Conservation (phyloP, 2,888 invertebrate species). For the Diaprepes abbreviatus region DNA sequence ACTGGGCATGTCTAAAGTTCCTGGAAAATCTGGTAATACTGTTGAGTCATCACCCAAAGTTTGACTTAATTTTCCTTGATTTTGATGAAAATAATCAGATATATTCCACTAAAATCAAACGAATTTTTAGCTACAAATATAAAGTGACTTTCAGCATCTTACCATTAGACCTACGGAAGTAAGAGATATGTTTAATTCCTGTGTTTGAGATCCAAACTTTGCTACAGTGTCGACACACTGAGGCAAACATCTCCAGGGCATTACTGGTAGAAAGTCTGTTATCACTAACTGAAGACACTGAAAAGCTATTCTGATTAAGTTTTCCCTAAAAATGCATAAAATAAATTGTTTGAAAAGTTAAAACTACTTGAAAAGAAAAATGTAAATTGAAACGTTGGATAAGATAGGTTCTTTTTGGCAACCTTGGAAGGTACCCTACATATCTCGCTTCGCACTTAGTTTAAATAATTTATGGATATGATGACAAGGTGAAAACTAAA, state of each 20-base stretch:
- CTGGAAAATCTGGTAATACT: constrained; percentile 88
- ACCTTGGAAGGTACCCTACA: too few relatives aligned
- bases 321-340: constrained; percentile 80
- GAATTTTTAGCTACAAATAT: not conserved
- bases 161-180: constrained; percentile 98
- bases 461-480: too few relatives aligned
- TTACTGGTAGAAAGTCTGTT: constrained; percentile 92
- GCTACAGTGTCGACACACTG: constrained; percentile 93
- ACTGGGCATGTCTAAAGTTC: constrained; percentile 86
- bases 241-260: constrained; percentile 93
- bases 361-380: too few relatives aligned
- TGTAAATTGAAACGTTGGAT: too few relatives aligned
- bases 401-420: too few relatives aligned
- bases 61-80: constrained; percentile 85
- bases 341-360: too few relatives aligned
- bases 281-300: constrained; percentile 96
- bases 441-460: too few relatives aligned
- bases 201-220: constrained; percentile 95
- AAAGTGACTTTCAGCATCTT: constrained; percentile 47
- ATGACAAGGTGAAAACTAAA: too few relatives aligned
- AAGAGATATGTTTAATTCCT: constrained; percentile 96
- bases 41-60: constrained; percentile 81
- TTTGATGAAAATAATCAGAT: constrained; percentile 97
- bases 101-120: constrained; percentile 90
- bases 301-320: constrained; percentile 92